Evolutionary conservation across 2,113 vertebrate genomes (phyloP).

Genomic region (Semnopithecus entellus): DNA sequence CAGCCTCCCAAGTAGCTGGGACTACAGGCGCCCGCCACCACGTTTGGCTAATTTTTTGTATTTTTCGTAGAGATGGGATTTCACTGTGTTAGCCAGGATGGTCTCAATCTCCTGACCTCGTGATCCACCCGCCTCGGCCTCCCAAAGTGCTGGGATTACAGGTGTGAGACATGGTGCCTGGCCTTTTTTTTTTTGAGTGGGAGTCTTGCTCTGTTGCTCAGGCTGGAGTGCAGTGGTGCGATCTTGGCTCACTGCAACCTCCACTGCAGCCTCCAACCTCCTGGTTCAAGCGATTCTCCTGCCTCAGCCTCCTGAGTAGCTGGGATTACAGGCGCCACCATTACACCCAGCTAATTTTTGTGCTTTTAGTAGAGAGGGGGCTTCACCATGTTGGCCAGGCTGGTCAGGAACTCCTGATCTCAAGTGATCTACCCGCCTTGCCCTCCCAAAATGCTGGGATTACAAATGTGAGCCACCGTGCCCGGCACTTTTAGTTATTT

Average conservation of each 20-base stretch:
- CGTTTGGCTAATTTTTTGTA: no score
- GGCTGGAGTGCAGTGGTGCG: background rate
- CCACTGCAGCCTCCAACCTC: no score
- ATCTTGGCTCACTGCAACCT: background rate
- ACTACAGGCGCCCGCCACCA: no score
- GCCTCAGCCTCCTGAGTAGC: background rate
- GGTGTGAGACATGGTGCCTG: no score
- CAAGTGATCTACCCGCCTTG: accelerated
- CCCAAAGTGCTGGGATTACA: no score
- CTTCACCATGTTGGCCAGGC: background rate
- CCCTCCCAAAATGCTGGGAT: background rate
- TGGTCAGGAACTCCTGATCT: background rate
- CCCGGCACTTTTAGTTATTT: background rate
- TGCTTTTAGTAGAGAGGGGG: background rate
- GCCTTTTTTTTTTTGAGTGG: no score
- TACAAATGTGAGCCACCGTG: background rate
- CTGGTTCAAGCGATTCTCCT: background rate
- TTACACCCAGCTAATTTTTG: background rate
- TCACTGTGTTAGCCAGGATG: no score
- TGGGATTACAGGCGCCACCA: background rate
- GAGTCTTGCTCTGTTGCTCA: background rate
- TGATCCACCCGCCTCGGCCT: accelerated
- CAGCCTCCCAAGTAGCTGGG: background rate
- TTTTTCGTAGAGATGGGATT: no score
- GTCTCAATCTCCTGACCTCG: no score